phyloP scores from a whole-genome alignment of 2,113 vertebrate genomes.

The Hippocampus guttulatus region DNA sequence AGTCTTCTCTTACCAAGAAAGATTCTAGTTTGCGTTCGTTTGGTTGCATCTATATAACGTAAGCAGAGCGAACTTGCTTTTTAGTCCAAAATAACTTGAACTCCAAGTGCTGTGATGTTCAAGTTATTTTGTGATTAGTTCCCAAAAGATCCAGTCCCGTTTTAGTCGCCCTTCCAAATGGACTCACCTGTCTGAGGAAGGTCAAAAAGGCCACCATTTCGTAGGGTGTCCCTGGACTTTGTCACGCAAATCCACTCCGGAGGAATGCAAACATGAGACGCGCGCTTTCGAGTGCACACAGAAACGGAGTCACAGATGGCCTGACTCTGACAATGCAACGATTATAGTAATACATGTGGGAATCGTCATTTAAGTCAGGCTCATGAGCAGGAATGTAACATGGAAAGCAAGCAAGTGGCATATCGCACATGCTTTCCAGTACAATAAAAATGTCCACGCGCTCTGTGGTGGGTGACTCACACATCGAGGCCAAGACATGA shows the following conservation, averaged over 20 bases:
- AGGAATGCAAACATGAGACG: constrained; percentile 8
- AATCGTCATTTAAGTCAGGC: constrained; percentile 31
- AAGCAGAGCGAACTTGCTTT: not conserved
- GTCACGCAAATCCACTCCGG: constrained; percentile 44
- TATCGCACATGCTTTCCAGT: constrained; percentile 12
- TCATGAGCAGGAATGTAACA: constrained; percentile 7
- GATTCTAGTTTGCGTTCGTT: not conserved
- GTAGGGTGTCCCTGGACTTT: constrained; percentile 39
- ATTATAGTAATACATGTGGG: constrained; percentile 41
- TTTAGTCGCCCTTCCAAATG: constrained; percentile 4
- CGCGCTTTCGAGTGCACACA: constrained; percentile 15
- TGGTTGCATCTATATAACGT: not conserved
- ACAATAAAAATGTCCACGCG: constrained; percentile 8
- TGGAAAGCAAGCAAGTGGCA: constrained; percentile 1
- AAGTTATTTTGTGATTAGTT: not conserved
- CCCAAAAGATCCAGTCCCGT: not conserved
- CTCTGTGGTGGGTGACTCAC: constrained; percentile 10
- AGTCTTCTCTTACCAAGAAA: not conserved
- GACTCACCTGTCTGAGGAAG: not conserved
- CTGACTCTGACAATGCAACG: constrained; percentile 14
- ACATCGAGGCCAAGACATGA: constrained; percentile 6
- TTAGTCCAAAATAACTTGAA: not conserved
- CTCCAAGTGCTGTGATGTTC: not conserved
- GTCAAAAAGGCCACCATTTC: not conserved
- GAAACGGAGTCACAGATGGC: constrained; percentile 39